Evolutionary conservation across 2,888 invertebrate genomes (phyloP), one percentile per base, ranked within the genome.

Genomic region (Lasius platythorax): DNA sequence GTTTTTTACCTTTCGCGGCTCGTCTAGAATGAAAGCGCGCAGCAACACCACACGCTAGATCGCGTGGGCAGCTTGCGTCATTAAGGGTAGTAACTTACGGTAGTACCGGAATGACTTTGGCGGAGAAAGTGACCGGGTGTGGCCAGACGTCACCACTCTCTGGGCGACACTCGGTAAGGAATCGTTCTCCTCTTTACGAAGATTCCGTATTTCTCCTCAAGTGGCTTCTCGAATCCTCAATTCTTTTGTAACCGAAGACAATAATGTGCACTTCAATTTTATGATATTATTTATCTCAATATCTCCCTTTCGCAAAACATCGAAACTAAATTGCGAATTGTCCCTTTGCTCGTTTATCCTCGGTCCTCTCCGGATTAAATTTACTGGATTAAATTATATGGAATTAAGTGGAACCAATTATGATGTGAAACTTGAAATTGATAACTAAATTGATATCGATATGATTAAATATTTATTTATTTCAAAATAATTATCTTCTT

Each of bases 1-100:
- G 74, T 86, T 70, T 87, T 87, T 89, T 75, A 68, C 50, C 74
- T 83, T 50, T 79, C 81, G 72, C 18, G 67, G 82, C 46, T 64
- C 50, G 74, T 63, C 67, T 53, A 40, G 78, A 70, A 85, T 82
- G 85, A 87, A 89, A 88, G 82, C 79, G 83, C 79, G 66, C 74
- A 74, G 84, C 85, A 79, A n/a, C 85, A 82, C 61, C 83, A 85
- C 82, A 87, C 84, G 63, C 89, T 88, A 88, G 85, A 88, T 87
- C 84, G 87, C 88, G 92, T 92, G 91, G 92, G 92, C 84, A 85
- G 87, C 86, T 92, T 91, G 89, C 91, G 91, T 92, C 90, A 92
- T 91, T 88, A 90, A 82, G 84, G 86, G 87, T 88, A 88, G 91
- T 91, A 91, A 87, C 87, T 72, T 33, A 87, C 83, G 84, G 87